Conservation (phyloP, 2,113 vertebrate genomes). For the Pseudonaja textilis region DNA sequence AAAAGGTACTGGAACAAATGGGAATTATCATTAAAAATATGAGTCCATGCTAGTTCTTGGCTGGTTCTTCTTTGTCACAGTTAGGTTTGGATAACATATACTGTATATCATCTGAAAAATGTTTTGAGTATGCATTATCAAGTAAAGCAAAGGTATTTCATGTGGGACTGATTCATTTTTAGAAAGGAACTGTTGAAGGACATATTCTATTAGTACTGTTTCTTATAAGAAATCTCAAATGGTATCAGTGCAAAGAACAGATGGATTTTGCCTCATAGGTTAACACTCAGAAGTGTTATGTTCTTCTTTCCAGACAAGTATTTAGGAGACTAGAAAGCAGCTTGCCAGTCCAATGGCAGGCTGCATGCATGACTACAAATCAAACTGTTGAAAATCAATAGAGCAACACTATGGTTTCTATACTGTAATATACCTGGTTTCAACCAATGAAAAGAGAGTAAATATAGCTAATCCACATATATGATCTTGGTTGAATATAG, state of each 20-base stretch:
- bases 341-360: background rate
- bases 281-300: background rate
- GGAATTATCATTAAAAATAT: background rate
- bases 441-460: background rate
- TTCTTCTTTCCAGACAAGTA: background rate
- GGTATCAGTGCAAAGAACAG: background rate
- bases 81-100: background rate
- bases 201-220: background rate
- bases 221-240: background rate
- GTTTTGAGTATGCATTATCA: too few relatives aligned
- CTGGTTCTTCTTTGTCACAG: background rate
- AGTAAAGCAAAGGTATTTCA: too few relatives aligned
- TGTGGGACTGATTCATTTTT: too few relatives aligned
- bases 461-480: background rate
- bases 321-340: background rate
- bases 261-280: background rate
- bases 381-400: background rate
- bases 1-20: background rate
- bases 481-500: background rate
- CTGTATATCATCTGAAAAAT: too few relatives aligned
- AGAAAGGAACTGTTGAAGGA: background rate
- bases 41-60: background rate
- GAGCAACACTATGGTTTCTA: background rate
- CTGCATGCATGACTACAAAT: background rate
- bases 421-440: background rate